Evolutionary conservation across 2,888 invertebrate genomes (phyloP).

Genomic region (Agriopis aurantiaria): DNA sequence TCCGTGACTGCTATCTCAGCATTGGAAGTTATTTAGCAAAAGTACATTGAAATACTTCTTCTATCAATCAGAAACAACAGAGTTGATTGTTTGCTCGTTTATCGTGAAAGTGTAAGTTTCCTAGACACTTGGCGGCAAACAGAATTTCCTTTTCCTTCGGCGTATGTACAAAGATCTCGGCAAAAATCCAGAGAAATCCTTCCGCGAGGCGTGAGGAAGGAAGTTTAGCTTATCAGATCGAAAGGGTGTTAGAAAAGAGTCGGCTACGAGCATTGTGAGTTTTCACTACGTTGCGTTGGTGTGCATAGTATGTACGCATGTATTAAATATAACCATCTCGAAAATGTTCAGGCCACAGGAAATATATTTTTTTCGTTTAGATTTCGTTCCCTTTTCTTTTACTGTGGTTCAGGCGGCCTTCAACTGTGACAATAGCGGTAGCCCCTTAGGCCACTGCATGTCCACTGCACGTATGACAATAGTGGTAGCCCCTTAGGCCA

Average conservation of each 20-base stretch:
- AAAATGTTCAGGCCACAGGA: not conserved
- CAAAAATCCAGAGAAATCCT: constrained; percentile 12
- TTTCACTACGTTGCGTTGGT: not conserved
- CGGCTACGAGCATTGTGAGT: not conserved
- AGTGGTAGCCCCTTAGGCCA: too few relatives aligned
- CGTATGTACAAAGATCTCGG: not conserved
- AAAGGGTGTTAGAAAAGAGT: not conserved
- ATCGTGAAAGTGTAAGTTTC: not conserved
- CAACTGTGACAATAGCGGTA: too few relatives aligned
- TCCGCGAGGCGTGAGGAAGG: constrained; percentile 2
- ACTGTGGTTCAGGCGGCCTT: too few relatives aligned
- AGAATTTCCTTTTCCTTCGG: not conserved
- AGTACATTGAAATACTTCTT: too few relatives aligned
- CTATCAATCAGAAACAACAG: too few relatives aligned
- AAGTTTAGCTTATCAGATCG: constrained; percentile 9
- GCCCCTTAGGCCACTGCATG: too few relatives aligned
- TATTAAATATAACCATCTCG: not conserved
- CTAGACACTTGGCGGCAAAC: not conserved
- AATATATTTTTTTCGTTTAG: too few relatives aligned
- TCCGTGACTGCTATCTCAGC: too few relatives aligned
- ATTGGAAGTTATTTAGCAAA: too few relatives aligned
- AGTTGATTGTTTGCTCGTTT: too few relatives aligned
- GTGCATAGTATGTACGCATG: not conserved
- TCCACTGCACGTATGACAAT: too few relatives aligned
- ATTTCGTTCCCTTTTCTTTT: too few relatives aligned